Evolutionary conservation across 1,140 invertebrate genomes (phyloP).

Genomic region (Drosophila setifemur): DNA sequence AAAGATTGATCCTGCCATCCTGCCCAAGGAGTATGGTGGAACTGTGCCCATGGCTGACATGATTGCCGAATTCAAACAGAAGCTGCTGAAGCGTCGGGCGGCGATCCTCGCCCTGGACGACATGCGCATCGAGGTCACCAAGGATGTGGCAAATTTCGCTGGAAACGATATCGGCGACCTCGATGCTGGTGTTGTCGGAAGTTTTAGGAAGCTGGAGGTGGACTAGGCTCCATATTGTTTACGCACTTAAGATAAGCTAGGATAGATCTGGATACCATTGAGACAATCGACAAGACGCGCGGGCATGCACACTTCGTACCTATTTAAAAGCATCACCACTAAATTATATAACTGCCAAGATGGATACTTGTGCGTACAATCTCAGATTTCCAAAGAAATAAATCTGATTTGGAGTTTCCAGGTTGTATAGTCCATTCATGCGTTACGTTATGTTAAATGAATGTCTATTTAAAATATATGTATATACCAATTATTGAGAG

Average conservation of each 20-base stretch:
- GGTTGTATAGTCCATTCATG: conserved; percentile 46
- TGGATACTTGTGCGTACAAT: not conserved
- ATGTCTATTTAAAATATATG: conserved; percentile 61
- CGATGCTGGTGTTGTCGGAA: conserved; percentile 87
- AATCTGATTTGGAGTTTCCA: conserved; percentile 12
- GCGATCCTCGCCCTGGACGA: conserved; percentile 89
- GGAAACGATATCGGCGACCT: conserved; percentile 87
- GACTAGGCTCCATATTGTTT: conserved; percentile 84
- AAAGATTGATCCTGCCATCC: conserved; percentile 87
- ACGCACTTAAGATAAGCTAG: conserved; percentile 54
- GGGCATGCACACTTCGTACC: conserved; percentile 54
- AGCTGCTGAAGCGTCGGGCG: conserved; percentile 86
- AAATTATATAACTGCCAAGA: conserved; percentile 50
- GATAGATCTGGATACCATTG: conserved; percentile 67
- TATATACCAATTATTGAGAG: conserved; percentile 50
- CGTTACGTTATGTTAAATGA: conserved; percentile 55
- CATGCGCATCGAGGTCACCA: conserved; percentile 89
- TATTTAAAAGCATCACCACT: conserved; percentile 49
- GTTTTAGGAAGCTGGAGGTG: conserved; percentile 91
- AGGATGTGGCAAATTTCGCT: conserved; percentile 85
- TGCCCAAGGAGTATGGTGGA: conserved; percentile 94
- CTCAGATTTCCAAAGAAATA: not conserved
- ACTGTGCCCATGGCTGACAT: conserved; percentile 90
- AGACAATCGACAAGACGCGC: conserved; percentile 62
- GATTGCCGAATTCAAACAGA: conserved; percentile 89